A percentile compares a stretch with the other conserved stretches of the same genome.
These are phyloP conservation scores for Athene noctua DNA, from an alignment of 2,113 vertebrate genomes.

Conservation along the genomic window DNA sequence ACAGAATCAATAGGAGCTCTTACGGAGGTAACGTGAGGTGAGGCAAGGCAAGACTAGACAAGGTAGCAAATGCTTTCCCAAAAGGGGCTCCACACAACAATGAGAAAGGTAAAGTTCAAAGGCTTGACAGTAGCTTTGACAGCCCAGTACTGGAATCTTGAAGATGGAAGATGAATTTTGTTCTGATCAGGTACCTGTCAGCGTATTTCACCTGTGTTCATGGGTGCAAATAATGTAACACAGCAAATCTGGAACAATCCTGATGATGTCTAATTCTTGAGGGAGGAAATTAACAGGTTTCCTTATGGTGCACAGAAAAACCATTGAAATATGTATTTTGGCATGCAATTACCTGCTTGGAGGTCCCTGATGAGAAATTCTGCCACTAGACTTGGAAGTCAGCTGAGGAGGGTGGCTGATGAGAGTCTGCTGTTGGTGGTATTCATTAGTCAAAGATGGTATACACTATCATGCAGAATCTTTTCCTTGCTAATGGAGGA, in stretches of 20 bases:
- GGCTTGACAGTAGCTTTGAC: background rate
- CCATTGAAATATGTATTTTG: background rate
- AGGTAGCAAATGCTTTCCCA: background rate
- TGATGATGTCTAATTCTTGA: background rate
- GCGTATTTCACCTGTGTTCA: background rate
- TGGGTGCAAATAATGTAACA: background rate
- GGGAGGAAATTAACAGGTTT: background rate
- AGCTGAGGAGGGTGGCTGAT: background rate
- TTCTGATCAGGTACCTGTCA: background rate
- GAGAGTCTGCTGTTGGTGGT: background rate
- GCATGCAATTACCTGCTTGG: background rate
- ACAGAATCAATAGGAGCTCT: background rate
- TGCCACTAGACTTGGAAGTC: background rate
- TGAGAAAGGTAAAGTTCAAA: background rate
- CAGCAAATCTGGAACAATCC: background rate
- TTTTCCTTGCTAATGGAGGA: background rate
- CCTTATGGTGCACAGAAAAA: background rate
- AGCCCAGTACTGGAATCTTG: background rate
- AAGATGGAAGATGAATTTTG: background rate
- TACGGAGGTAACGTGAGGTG: background rate
- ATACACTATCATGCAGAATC: fast-evolving
- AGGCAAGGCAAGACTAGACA: background rate
- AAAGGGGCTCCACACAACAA: background rate
- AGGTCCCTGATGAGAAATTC: background rate
- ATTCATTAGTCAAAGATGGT: background rate